Conservation (phyloP, 2,113 vertebrate species). For the Cheirogaleus medius region DNA sequence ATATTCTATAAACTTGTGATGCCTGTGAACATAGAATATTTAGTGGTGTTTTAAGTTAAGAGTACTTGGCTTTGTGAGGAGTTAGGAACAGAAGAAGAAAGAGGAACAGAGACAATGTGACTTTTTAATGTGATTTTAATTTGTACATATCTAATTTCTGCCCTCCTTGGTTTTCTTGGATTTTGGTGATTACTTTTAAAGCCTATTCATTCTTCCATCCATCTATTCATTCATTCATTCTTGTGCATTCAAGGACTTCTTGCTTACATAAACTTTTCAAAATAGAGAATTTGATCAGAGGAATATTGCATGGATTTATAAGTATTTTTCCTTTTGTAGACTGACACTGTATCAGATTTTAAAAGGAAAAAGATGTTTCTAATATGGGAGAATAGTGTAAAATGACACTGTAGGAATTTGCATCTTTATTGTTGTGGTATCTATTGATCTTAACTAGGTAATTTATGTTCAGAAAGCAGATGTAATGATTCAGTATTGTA, state of each 20-base stretch:
- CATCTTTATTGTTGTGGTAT: constrained; percentile 16
- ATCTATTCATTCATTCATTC: background rate
- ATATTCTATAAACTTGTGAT: background rate
- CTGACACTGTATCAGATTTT: background rate
- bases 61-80: background rate
- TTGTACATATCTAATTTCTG: background rate
- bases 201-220: background rate
- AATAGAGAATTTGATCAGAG: background rate
- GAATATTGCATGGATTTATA: background rate
- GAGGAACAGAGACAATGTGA: background rate
- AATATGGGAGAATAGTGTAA: background rate
- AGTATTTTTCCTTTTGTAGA: constrained; percentile 13
- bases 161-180: background rate
- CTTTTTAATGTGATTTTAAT: background rate
- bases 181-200: background rate
- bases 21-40: background rate
- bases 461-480: background rate
- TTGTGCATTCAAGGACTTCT: background rate
- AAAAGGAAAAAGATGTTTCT: background rate
- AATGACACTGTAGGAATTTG: background rate
- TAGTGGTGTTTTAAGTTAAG: background rate
- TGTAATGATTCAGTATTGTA: background rate
- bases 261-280: constrained; percentile 1
- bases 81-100: background rate
- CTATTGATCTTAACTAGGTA: background rate